These are phyloP conservation scores for Mesochorus sp. DNA, from an alignment of 2,888 invertebrate species.

Conservation along the genomic window DNA sequence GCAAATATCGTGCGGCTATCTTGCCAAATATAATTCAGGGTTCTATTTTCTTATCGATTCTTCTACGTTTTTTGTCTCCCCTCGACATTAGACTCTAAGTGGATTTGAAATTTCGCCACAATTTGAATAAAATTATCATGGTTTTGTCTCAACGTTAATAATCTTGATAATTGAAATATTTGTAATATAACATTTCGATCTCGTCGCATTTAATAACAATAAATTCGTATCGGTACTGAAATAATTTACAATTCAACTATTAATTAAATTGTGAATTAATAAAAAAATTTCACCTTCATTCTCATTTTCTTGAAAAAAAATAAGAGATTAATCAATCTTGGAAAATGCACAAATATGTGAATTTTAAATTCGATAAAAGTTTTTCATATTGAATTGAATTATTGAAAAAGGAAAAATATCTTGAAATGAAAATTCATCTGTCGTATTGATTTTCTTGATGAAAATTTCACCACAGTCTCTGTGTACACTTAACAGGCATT, in stretches of 20 bases:
- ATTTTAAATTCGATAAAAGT: no score
- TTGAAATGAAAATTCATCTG: no score
- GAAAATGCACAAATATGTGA: no score
- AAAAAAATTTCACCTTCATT: no score
- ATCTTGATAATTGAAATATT: constrained; percentile 33
- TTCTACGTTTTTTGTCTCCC: background rate
- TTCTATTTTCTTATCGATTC: background rate
- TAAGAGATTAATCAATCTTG: no score
- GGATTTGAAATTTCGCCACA: background rate
- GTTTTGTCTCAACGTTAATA: background rate
- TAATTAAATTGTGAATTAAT: constrained; percentile 23
- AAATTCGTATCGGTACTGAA: background rate
- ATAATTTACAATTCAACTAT: constrained; percentile 13
- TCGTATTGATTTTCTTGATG: no score
- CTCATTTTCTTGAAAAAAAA: no score
- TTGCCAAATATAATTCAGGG: background rate
- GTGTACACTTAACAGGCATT: no score
- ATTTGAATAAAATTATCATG: background rate
- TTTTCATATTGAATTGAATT: no score
- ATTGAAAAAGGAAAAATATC: no score
- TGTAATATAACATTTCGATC: background rate
- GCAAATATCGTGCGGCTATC: background rate
- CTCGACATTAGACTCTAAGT: background rate
- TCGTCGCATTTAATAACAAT: background rate
- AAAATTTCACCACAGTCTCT: no score